These are phyloP conservation scores for Protonemura montana DNA, from an alignment of 2,888 invertebrate species.

Conservation along the genomic window DNA sequence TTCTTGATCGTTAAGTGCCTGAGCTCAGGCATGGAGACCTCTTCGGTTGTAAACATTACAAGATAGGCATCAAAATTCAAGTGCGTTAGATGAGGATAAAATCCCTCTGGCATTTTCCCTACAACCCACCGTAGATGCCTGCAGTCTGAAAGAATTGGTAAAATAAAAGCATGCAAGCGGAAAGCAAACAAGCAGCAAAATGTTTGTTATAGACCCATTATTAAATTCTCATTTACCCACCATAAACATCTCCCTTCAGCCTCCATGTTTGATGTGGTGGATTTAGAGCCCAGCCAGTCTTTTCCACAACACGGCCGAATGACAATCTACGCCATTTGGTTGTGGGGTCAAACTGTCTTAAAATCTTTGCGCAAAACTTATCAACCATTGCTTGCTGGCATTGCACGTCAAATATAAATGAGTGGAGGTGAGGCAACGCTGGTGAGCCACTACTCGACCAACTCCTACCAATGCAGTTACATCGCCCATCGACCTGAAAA, in stretches of 20 bases:
- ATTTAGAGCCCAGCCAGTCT: background rate
- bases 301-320: background rate
- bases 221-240: background rate
- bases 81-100: background rate
- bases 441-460: background rate
- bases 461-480: background rate
- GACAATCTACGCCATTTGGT: background rate
- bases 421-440: background rate
- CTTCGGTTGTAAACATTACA: background rate
- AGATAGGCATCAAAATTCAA: background rate
- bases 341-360: background rate
- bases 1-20: background rate
- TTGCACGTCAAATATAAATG: background rate
- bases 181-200: too few relatives aligned
- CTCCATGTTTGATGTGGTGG: background rate
- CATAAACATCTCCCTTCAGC: background rate
- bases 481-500: background rate
- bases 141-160: background rate
- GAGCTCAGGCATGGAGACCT: background rate
- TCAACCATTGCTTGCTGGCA: background rate
- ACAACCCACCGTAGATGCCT: background rate
- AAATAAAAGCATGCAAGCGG: too few relatives aligned
- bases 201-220: too few relatives aligned
- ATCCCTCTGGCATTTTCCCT: background rate
- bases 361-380: background rate